Base-by-base conservation (phyloP, 2,888 invertebrate species). In the Notodonta dromedarius region DNA sequence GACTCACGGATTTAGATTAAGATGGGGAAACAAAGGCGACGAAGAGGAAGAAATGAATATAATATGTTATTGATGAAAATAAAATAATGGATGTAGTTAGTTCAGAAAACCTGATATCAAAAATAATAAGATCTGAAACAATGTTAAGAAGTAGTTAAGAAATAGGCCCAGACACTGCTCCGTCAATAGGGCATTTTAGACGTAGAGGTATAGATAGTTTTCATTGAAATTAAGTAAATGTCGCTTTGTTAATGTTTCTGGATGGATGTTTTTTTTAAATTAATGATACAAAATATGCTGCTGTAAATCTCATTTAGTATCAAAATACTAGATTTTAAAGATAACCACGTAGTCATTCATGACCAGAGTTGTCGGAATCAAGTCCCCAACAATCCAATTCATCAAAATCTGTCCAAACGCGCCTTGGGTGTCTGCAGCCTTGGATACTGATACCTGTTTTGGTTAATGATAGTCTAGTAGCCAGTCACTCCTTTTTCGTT, bases 401-500 rank as follows among this genome's bases (percentile, higher is more conserved):
- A 50, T 50, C 53, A 46, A 63, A 69, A 70, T 69, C 46, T 53
- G 57, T 61, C 12, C 59, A 50, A 24, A 67, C 24, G 4, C 4
- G 13, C n/a, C n/a, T 35, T 53, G 60, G 66, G 65, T 62, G 63
- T 59, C 56, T 51, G 35, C 57, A 60, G 57, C 74, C 75, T 78
- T 76, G 74, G 68, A 70, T 65, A 62, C 65, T 69, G 67, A 69
- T 73, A 77, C 76, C 73, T 63, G 76, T 76, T 72, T 73, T 57
- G 76, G 66, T 73, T 63, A 62, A 70, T 66, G 57, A 53, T 66
- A 65, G 50, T 59, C 63, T 56, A 60, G 63, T 71, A 63, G 60
- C 69, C 69, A 56, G 65, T 73, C 78, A 63, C 78, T 72, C 77
- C 77, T 72, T 76, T 76, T 77, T 74, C 53, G 76, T 67, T 61